Evolutionary conservation across 2,888 invertebrate species (phyloP), one percentile per base, ranked within the genome.

Genomic region (Orgyia antiqua): DNA sequence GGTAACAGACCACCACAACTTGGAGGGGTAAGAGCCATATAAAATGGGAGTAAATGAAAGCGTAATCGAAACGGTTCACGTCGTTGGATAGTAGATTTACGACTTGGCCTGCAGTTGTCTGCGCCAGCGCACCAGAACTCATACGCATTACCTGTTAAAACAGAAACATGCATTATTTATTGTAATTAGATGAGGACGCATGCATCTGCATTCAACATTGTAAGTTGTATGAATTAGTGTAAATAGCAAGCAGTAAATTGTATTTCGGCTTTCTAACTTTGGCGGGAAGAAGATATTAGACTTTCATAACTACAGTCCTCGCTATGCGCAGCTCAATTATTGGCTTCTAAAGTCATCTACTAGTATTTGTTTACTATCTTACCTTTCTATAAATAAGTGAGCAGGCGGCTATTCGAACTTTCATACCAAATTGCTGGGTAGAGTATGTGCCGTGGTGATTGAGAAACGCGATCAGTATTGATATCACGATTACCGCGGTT

Each of bases 61-160:
- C 92, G 70, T 93, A 89, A 71, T 98, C 98, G 62, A 98, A 94
- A 21, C 97, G 91, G 69, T 93, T 94, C 6, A 98, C 96, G 70
- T 98, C 98, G 62, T 98, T 98, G 3, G 97, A 96, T 31, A 98
- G 88, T 3, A 98, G 84, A 79, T 98, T 98, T 8, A 98, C 93
- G 31, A 98, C 91, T 73, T 97, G 96, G 0, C 98, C 98, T 0
- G 94, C 92, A 0, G 96, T 87, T 0, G 96, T 96, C 68, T 95
- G 91, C n/a, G 93, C 93, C 27, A 96, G 75, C 0, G 97, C 94
- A 19, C 91, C 91, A 58, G 93, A 93, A 48, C 93, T 94, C 58
- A 96, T 88, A 42, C 88, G 87, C 70, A 90, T 80, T 33, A 89
- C 88, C 87, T 24, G 24, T 24, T 29, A 13, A 13, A 38, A 9